Percentiles rank a stretch among this genome's conserved stretches.
These are phyloP conservation scores for Xerus inauris DNA, from an alignment of 2,113 vertebrate genomes.

Conservation along the genomic window DNA sequence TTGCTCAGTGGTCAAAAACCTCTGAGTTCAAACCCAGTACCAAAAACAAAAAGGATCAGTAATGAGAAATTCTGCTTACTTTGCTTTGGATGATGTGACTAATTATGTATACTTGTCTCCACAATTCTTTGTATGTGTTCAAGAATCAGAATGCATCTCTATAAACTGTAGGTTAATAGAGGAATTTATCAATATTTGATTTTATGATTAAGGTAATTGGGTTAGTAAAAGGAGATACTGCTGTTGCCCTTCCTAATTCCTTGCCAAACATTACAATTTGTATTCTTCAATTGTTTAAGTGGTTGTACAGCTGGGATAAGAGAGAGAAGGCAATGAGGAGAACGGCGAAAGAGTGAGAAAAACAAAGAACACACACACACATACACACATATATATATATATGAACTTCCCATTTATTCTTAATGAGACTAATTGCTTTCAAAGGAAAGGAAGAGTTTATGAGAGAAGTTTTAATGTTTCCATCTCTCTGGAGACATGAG, in stretches of 20 bases:
- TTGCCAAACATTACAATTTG: conserved; percentile 34
- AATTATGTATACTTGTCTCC: not conserved
- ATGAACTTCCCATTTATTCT: not conserved
- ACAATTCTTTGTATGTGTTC: conserved; percentile 5
- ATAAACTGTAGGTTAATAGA: conserved; percentile 37
- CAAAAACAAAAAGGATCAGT: no score
- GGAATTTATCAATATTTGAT: conserved; percentile 52
- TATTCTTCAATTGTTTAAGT: conserved; percentile 27
- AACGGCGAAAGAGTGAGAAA: not conserved
- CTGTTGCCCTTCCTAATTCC: conserved; percentile 48
- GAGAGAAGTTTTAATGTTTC: not conserved
- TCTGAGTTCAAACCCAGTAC: no score
- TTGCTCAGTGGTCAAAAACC: no score
- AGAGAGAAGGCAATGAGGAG: not conserved
- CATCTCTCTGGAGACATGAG: not conserved
- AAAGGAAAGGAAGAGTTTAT: not conserved
- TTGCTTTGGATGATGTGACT: conserved; percentile 15
- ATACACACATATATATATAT: not conserved
- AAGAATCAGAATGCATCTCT: not conserved
- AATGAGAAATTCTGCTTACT: not conserved
- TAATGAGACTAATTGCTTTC: not conserved
- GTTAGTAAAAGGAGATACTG: conserved; percentile 20
- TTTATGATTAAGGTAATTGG: conserved; percentile 53
- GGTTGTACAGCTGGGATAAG: not conserved
- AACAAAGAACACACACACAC: not conserved